Evolutionary conservation across 2,113 vertebrate species (phyloP).

Genomic region (Rhombomys opimus): DNA sequence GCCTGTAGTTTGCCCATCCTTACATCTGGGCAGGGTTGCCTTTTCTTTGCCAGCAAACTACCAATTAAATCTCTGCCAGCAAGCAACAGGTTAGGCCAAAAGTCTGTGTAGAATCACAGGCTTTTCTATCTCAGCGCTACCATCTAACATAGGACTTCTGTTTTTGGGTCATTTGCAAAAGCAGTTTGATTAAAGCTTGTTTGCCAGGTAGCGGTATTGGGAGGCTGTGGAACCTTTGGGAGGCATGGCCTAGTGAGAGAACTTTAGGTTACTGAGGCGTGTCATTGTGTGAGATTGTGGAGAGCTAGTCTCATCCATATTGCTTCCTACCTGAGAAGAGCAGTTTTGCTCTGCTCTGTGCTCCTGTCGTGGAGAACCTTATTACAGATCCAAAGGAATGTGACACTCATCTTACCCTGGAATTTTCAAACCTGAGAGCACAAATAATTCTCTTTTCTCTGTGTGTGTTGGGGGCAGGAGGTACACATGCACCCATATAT

Average conservation of each 20-base stretch:
- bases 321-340: background rate
- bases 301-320: background rate
- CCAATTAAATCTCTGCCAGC: slow-evolving; percentile 34
- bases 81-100: background rate
- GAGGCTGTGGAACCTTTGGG: background rate
- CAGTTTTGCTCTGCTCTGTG: background rate
- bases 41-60: slow-evolving; percentile 29
- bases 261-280: background rate
- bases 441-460: background rate
- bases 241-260: background rate
- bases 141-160: background rate
- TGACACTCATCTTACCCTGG: background rate
- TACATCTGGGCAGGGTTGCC: background rate
- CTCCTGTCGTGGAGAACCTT: background rate
- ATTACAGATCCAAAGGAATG: background rate
- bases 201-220: background rate
- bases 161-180: slow-evolving; percentile 8
- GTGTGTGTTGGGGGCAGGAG: background rate
- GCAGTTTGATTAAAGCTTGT: background rate
- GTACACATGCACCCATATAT: background rate
- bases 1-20: background rate
- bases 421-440: background rate
- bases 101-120: background rate
- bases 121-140: background rate
- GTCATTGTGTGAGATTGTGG: background rate